phyloP scores from a whole-genome alignment of 1,140 invertebrate genomes.

The Lucilia sericata region DNA sequence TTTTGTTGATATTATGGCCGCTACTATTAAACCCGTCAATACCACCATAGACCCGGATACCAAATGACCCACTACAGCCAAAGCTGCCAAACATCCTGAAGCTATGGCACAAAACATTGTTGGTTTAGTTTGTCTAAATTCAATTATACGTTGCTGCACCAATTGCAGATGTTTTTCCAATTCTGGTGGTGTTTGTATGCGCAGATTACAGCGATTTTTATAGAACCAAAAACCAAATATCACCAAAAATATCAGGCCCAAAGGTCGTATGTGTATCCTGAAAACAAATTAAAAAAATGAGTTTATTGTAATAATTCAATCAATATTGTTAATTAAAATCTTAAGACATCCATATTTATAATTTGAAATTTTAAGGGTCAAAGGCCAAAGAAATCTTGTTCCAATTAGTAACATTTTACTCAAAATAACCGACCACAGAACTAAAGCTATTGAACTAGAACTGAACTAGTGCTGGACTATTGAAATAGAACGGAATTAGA shows the following conservation, averaged over 20 bases:
- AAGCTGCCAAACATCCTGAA: conserved; percentile 53
- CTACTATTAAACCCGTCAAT: conserved; percentile 55
- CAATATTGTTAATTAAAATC: no score
- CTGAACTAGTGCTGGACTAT: no score
- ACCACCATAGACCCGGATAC: conserved; percentile 61
- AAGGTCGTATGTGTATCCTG: conserved; percentile 57
- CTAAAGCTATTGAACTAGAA: no score
- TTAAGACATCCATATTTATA: no score
- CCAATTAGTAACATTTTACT: no score
- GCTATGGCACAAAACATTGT: conserved; percentile 59
- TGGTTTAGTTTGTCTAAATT: conserved; percentile 52
- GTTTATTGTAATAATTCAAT: no score
- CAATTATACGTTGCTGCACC: conserved; percentile 47
- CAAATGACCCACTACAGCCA: conserved; percentile 62
- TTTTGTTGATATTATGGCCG: conserved; percentile 59
- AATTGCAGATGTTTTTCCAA: conserved; percentile 53
- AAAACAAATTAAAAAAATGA: conserved; percentile 31
- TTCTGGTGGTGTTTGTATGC: conserved; percentile 59
- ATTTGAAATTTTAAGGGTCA: no score
- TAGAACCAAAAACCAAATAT: conserved; percentile 62
- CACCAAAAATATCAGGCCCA: conserved; percentile 59
- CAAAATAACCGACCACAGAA: no score
- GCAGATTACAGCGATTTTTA: conserved; percentile 60
- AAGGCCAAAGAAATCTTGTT: no score
- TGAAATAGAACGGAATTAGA: no score